Evolutionary conservation across 2,888 invertebrate genomes (phyloP).

Genomic region (Caenorhabditis wallacei): DNA sequence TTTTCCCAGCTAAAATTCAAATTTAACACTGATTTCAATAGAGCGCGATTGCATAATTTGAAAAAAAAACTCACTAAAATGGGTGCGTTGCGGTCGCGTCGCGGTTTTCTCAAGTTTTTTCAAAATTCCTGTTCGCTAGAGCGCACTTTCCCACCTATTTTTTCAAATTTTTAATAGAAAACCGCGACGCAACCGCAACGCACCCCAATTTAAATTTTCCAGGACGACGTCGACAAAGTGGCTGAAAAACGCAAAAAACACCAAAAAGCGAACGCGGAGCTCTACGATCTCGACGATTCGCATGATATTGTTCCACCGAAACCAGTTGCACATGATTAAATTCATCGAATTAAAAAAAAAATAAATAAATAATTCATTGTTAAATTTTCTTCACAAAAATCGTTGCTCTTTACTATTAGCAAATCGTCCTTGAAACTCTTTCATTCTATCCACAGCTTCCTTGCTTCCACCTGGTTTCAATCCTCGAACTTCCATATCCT

Average conservation of each 20-base stretch:
- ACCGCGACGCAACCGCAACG: not conserved
- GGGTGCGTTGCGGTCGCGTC: constrained; percentile 1
- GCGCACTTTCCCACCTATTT: too few species aligned
- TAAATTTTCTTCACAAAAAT: constrained; percentile 39
- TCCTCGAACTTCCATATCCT: constrained; percentile 75
- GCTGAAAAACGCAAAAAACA: constrained; percentile 53
- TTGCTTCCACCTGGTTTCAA: constrained; percentile 62
- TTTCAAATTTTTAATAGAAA: too few species aligned
- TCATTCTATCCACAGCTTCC: constrained; percentile 60
- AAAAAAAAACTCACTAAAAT: too few species aligned
- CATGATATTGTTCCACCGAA: constrained; percentile 55
- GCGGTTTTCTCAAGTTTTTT: not conserved
- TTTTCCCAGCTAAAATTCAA: too few species aligned
- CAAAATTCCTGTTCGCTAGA: not conserved
- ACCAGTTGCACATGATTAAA: constrained; percentile 47
- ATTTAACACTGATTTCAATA: too few species aligned
- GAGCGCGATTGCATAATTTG: too few species aligned
- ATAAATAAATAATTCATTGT: not conserved
- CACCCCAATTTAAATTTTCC: too few species aligned
- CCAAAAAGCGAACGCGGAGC: constrained; percentile 50
- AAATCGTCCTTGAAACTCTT: constrained; percentile 49
- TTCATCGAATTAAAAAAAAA: too few species aligned
- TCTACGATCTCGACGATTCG: constrained; percentile 34
- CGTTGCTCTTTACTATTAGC: constrained; percentile 58
- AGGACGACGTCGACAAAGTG: constrained; percentile 50